Conservation (phyloP, 2,888 invertebrate species). For the Polymixis flavicincta region DNA sequence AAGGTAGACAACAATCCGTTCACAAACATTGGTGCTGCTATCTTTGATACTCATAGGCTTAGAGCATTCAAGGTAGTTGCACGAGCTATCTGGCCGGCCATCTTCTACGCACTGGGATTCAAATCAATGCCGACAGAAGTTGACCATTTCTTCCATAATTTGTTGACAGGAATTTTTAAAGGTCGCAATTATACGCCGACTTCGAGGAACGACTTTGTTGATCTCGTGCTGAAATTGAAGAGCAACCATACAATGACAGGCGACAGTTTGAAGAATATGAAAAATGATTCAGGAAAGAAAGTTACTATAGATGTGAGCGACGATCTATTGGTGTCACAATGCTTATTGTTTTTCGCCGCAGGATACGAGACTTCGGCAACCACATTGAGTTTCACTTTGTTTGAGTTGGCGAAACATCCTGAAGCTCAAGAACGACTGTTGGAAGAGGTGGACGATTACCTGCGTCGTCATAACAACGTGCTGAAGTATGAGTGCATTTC, state of each 20-base stretch:
- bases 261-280: conserved; percentile 73
- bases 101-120: conserved; percentile 77
- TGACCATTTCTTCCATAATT: conserved; percentile 70
- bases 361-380: conserved; percentile 80
- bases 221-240: conserved; percentile 75
- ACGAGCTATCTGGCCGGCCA: conserved; percentile 76
- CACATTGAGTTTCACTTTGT: conserved; percentile 71
- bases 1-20: conserved; percentile 72
- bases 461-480: conserved; percentile 68
- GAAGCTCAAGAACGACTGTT: conserved; percentile 68
- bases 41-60: conserved; percentile 69
- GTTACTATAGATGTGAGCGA: conserved; percentile 76
- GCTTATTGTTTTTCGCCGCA: conserved; percentile 86
- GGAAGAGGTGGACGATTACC: conserved; percentile 74
- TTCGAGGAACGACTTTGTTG: conserved; percentile 77
- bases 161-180: conserved; percentile 72
- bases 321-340: conserved; percentile 88
- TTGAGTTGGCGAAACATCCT: conserved; percentile 75
- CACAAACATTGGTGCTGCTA: conserved; percentile 67
- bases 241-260: conserved; percentile 72
- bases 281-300: conserved; percentile 65
- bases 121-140: conserved; percentile 68
- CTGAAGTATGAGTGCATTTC: conserved; percentile 72
- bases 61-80: conserved; percentile 69
- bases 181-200: conserved; percentile 71